phyloP scores from a whole-genome alignment of 2,797 vertebrate genomes.

The Synaphobranchus kaupii region DNA sequence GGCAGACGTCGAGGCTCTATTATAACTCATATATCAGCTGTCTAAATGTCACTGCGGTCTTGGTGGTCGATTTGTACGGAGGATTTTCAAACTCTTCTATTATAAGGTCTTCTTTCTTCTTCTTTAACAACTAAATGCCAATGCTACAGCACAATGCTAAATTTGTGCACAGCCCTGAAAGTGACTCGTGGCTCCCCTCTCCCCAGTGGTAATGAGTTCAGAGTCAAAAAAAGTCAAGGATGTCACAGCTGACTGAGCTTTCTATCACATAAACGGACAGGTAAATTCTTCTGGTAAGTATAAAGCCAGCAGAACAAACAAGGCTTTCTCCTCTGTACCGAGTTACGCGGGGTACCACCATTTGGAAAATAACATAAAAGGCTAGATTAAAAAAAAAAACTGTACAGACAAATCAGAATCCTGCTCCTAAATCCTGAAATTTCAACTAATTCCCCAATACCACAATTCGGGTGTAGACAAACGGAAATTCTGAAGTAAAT shows the following conservation, averaged over 20 bases:
- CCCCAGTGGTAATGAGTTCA: conserved; percentile 51
- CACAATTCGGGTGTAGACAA: conserved; percentile 43
- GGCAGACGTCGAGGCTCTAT: conserved; percentile 53
- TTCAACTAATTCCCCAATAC: background rate
- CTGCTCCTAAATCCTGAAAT: background rate
- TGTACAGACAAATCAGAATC: background rate
- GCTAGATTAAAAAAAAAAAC: background rate
- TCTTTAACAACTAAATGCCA: conserved; percentile 48
- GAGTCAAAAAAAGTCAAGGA: conserved; percentile 47
- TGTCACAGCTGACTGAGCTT: conserved; percentile 60
- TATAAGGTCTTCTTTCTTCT: conserved; percentile 50
- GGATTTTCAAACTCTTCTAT: conserved; percentile 59
- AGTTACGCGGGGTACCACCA: background rate
- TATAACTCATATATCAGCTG: conserved; percentile 55
- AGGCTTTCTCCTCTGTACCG: background rate
- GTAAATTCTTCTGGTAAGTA: conserved; percentile 39
- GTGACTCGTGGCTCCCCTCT: conserved; percentile 43
- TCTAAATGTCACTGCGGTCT: conserved; percentile 55
- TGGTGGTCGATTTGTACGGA: conserved; percentile 47
- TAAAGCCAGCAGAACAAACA: background rate
- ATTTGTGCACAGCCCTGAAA: conserved; percentile 53
- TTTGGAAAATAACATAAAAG: background rate
- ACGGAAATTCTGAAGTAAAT: conserved; percentile 41
- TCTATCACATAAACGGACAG: conserved; percentile 39
- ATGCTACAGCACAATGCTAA: conserved; percentile 58